A percentile compares a stretch with the other conserved stretches of the same genome.
Evolutionary conservation across 2,888 invertebrate species (phyloP).

Genomic region (Lacanobia oleracea): DNA sequence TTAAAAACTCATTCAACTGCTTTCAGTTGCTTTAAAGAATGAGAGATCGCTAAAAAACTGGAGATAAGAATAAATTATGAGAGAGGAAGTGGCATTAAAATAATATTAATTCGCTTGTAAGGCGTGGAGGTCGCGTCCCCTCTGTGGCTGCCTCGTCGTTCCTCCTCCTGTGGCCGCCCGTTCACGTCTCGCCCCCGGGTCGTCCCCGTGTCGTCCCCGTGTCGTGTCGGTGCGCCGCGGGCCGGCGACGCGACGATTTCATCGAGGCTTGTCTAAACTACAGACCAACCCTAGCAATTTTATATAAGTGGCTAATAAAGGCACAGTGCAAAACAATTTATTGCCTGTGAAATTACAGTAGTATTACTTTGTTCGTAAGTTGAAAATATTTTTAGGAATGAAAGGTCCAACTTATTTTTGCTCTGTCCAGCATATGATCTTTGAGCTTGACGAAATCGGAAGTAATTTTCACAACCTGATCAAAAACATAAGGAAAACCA

Average conservation of each 20-base stretch:
- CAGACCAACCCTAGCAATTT: slow-evolving; percentile 17
- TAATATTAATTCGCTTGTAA: slow-evolving; percentile 79
- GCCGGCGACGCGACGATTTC: slow-evolving; percentile 59
- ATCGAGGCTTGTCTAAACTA: slow-evolving; percentile 50
- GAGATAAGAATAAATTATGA: slow-evolving; percentile 86
- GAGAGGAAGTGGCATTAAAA: slow-evolving; percentile 80
- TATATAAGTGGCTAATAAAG: slow-evolving; percentile 1
- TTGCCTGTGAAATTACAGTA: neutral
- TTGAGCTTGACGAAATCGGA: neutral
- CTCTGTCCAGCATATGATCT: neutral
- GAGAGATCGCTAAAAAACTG: slow-evolving; percentile 69
- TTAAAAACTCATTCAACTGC: slow-evolving; percentile 66
- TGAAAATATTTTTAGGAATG: neutral
- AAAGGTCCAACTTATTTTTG: too few species aligned
- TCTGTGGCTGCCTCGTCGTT: slow-evolving; percentile 22
- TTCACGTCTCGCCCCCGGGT: slow-evolving; percentile 18
- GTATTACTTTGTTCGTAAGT: neutral
- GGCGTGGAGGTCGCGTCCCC: slow-evolving; percentile 54
- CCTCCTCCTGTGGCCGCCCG: slow-evolving; percentile 11
- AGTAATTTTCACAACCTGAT: slow-evolving; percentile 13
- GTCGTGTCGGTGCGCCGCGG: slow-evolving; percentile 24
- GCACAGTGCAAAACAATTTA: slow-evolving; percentile 1
- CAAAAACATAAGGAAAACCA: slow-evolving; percentile 29
- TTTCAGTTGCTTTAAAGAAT: slow-evolving; percentile 63
- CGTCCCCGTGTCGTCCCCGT: neutral